A percentile compares a stretch with the other conserved stretches of the same genome.
These are phyloP conservation scores for Pipistrellus kuhlii DNA, from an alignment of 2,797 vertebrate genomes.

Conservation along the genomic window DNA sequence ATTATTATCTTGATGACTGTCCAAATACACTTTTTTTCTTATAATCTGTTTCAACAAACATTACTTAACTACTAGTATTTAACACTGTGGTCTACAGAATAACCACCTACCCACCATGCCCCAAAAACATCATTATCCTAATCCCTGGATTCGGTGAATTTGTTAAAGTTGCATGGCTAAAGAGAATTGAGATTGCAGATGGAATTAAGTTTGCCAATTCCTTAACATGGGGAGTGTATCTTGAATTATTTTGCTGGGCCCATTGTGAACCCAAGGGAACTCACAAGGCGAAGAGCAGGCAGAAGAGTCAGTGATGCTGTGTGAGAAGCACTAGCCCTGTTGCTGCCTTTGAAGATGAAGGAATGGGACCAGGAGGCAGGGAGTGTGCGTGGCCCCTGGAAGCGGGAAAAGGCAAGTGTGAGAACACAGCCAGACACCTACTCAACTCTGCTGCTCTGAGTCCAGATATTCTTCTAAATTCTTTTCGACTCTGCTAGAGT, in stretches of 20 bases:
- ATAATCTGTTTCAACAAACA: neutral
- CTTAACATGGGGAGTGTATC: neutral
- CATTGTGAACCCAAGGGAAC: neutral
- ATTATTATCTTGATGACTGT: conserved; percentile 20
- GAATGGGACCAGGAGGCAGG: neutral
- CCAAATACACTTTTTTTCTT: neutral
- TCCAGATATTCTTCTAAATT: too few species aligned
- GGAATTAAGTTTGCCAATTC: neutral
- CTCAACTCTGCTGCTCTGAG: too few species aligned
- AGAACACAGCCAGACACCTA: too few species aligned
- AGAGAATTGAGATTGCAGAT: neutral
- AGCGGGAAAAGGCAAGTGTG: neutral
- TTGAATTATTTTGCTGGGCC: neutral
- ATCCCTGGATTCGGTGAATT: neutral
- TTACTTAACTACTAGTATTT: neutral
- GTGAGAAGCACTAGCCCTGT: neutral
- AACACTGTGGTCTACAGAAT: neutral
- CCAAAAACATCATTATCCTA: neutral
- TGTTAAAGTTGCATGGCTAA: neutral
- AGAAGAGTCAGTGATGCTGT: neutral
- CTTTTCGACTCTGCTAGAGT: too few species aligned
- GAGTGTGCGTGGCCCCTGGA: neutral
- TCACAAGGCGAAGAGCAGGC: neutral
- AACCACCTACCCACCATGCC: neutral
- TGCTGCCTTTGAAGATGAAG: neutral